These are phyloP conservation scores for Apamea sordens DNA, from an alignment of 2,888 invertebrate genomes.

Conservation along the genomic window DNA sequence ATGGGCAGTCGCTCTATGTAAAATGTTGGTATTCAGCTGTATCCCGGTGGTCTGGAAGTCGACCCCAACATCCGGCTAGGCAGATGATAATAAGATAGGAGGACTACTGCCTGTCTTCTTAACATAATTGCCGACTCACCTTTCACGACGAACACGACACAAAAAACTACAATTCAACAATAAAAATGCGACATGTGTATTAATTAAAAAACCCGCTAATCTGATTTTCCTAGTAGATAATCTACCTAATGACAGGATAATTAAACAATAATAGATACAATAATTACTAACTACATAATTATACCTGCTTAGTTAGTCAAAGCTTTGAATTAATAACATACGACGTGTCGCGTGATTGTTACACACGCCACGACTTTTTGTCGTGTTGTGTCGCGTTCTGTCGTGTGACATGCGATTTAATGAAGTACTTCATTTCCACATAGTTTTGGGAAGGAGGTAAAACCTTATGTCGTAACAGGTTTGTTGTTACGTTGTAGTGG, in stretches of 20 bases:
- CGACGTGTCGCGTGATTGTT: slow-evolving; percentile 12
- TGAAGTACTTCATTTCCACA: slow-evolving; percentile 23
- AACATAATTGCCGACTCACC: neutral
- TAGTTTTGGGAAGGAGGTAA: slow-evolving; percentile 13
- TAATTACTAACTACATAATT: slow-evolving; percentile 37
- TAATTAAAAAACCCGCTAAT: slow-evolving; percentile 4
- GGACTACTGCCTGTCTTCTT: neutral
- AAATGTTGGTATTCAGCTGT: neutral
- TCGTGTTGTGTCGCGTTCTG: slow-evolving; percentile 26
- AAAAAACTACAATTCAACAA: neutral
- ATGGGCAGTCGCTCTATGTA: neutral
- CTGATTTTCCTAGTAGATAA: slow-evolving; percentile 33
- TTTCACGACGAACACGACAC: neutral
- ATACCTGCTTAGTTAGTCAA: slow-evolving; percentile 14
- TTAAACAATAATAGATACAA: slow-evolving; percentile 25
- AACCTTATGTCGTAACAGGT: neutral
- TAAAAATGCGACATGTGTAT: neutral
- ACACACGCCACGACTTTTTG: slow-evolving; percentile 32
- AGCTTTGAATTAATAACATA: slow-evolving; percentile 8
- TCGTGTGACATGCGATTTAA: slow-evolving; percentile 41
- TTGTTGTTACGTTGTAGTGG: neutral
- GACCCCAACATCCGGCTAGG: neutral
- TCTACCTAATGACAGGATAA: slow-evolving; percentile 24
- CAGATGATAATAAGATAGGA: neutral
- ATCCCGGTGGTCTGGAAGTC: neutral